A percentile compares a stretch with the other conserved stretches of the same genome.
Evolutionary conservation across 2,797 vertebrate species (phyloP).

Genomic region (Hafferia zeledoni): DNA sequence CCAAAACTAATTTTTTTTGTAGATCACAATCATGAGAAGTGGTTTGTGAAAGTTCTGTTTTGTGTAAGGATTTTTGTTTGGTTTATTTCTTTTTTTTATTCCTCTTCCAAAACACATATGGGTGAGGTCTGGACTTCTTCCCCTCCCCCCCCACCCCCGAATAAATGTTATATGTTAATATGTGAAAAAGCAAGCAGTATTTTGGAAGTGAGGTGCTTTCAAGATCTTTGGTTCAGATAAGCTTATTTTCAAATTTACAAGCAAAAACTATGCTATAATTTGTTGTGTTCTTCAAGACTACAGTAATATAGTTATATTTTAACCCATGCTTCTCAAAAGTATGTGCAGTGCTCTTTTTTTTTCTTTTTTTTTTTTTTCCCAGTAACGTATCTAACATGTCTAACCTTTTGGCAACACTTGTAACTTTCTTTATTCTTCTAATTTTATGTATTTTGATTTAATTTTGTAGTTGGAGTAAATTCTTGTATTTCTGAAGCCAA

Average conservation of each 20-base stretch:
- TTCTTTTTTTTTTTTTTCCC: neutral
- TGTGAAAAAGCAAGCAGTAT: slow-evolving; percentile 57
- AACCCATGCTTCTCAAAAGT: neutral
- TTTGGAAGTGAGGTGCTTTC: slow-evolving; percentile 64
- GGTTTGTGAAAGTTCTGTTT: neutral
- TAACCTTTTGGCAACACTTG: slow-evolving; percentile 23
- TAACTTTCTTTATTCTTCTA: slow-evolving; percentile 36
- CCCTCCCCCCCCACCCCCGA: too few species aligned
- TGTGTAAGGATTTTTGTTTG: neutral
- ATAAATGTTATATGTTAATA: slow-evolving; percentile 32
- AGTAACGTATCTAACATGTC: slow-evolving; percentile 15
- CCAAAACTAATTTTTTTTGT: neutral
- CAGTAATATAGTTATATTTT: neutral
- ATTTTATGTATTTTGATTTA: slow-evolving; percentile 61
- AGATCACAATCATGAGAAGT: slow-evolving; percentile 50
- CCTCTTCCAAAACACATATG: neutral
- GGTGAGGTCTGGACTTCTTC: neutral
- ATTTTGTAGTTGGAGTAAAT: slow-evolving; percentile 62
- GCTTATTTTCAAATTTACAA: slow-evolving; percentile 4
- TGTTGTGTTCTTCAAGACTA: slow-evolving; percentile 34
- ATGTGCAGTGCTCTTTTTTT: neutral
- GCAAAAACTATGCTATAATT: neutral
- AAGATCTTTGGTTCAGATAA: slow-evolving; percentile 18
- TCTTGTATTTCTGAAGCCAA: slow-evolving; percentile 42
- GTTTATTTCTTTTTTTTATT: neutral